phyloP scores from a whole-genome alignment of 2,888 invertebrate genomes.

The Bombylius discolor region DNA sequence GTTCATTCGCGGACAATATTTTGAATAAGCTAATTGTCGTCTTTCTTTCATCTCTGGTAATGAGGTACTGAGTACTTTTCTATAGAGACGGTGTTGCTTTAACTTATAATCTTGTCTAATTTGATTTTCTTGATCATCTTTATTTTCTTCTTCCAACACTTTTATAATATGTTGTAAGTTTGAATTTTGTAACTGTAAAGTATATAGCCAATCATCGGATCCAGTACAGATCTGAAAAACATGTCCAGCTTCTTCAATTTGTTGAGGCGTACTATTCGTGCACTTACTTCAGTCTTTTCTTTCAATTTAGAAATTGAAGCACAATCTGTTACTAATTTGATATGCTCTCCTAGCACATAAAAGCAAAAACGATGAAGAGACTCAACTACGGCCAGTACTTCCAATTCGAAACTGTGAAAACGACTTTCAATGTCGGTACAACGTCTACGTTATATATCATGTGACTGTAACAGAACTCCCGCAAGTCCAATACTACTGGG shows the following conservation, averaged over 20 bases:
- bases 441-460: no score
- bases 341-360: background rate
- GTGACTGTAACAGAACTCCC: background rate
- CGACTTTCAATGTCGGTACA: no score
- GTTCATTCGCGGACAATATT: no score
- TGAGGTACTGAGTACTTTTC: background rate
- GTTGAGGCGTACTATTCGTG: no score
- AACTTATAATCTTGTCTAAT: background rate
- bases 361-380: background rate
- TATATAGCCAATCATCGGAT: background rate
- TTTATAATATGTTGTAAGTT: background rate
- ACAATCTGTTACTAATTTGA: background rate
- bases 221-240: background rate
- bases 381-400: no score
- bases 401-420: no score
- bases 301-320: background rate
- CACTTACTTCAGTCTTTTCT: no score
- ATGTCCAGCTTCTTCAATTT: background rate
- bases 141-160: background rate
- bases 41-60: no score
- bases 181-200: background rate
- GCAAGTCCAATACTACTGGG: background rate
- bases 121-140: background rate
- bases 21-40: no score
- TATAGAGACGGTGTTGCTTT: background rate